Evolutionary conservation across 2,797 vertebrate species (phyloP).

Genomic region (Sebastes kiyomatsui): DNA sequence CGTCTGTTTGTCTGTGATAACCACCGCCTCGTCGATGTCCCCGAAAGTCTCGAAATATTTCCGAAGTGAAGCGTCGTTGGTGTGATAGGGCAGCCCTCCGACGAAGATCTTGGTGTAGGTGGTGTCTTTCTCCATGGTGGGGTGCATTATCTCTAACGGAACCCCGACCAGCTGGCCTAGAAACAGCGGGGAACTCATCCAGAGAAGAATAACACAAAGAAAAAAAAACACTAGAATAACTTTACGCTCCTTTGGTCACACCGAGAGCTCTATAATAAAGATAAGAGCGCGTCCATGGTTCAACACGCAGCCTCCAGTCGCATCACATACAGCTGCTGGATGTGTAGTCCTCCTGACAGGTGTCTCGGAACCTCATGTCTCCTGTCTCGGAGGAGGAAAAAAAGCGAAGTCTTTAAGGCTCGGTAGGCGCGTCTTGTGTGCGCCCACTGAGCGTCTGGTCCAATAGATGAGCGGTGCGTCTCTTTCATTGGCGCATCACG

Average conservation of each 20-base stretch:
- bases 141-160: conserved; percentile 88
- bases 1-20: conserved; percentile 96
- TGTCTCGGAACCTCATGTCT: conserved; percentile 58
- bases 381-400: conserved; percentile 13
- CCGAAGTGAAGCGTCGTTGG: conserved; percentile 91
- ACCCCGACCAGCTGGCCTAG: conserved; percentile 68
- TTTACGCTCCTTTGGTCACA: conserved; percentile 36
- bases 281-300: conserved; percentile 48
- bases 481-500: conserved; percentile 54
- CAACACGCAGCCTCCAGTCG: conserved; percentile 18
- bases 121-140: conserved; percentile 91
- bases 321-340: conserved; percentile 19
- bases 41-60: conserved; percentile 96
- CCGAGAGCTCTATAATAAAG: conserved; percentile 9
- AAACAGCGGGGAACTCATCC: conserved; percentile 72
- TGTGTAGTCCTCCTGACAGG: conserved; percentile 53
- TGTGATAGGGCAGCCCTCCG: conserved; percentile 94
- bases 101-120: conserved; percentile 97
- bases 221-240: conserved; percentile 27
- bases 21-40: conserved; percentile 95
- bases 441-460: conserved; percentile 57
- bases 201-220: not conserved
- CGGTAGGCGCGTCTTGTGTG: conserved; percentile 42
- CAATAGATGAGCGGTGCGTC: conserved; percentile 76
- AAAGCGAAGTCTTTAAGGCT: conserved; percentile 31